phyloP scores from a whole-genome alignment of 2,888 invertebrate genomes.

The Limnephilus marmoratus region DNA sequence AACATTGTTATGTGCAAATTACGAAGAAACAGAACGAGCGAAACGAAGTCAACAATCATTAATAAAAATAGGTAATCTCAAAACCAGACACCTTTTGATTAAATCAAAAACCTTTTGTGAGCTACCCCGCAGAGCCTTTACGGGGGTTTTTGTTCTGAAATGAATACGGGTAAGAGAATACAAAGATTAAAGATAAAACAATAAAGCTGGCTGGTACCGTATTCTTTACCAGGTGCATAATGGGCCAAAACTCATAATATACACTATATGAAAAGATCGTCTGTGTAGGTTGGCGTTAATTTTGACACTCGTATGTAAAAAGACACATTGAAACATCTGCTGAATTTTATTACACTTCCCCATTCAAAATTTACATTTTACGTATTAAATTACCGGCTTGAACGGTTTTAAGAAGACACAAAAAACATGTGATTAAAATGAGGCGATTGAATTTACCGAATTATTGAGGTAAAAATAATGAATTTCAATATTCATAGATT shows the following conservation, averaged over 20 bases:
- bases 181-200: conserved; percentile 34
- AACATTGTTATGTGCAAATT: neutral
- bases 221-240: conserved; percentile 35
- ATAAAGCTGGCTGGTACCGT: conserved; percentile 33
- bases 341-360: conserved; percentile 14
- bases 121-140: conserved; percentile 32
- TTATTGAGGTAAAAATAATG: neutral
- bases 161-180: conserved; percentile 43
- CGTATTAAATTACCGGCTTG: neutral
- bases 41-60: conserved; percentile 15
- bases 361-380: neutral
- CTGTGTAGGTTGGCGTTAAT: conserved; percentile 33
- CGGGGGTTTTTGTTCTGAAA: conserved; percentile 33
- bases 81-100: conserved; percentile 28
- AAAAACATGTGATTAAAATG: neutral
- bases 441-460: neutral
- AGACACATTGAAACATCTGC: conserved; percentile 40
- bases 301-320: conserved; percentile 27
- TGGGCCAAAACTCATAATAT: conserved; percentile 45
- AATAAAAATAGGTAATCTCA: conserved; percentile 24
- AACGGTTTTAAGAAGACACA: neutral
- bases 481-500: neutral
- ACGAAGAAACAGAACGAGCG: neutral
- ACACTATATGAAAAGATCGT: conserved; percentile 24
- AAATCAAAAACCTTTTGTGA: conserved; percentile 24